Evolutionary conservation across 2,113 vertebrate genomes (phyloP), one percentile per base, ranked within the genome.

Genomic region (Centropus unirufus): DNA sequence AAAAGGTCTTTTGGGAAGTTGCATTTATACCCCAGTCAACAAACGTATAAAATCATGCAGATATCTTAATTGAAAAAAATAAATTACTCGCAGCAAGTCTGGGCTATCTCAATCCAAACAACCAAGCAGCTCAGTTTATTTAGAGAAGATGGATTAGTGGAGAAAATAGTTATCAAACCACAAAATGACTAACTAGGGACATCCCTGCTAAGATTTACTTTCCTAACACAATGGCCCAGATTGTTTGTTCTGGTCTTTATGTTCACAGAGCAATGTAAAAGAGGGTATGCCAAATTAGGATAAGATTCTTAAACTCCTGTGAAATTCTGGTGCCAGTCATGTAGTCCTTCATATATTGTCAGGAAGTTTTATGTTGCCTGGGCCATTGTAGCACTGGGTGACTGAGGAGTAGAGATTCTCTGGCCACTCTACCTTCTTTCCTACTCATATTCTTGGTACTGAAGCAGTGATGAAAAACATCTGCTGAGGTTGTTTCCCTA

Each of bases 111-210:
- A 96, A 32, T 26, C 30, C 80, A 87, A 95, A 89, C 85, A 96
- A 92, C 92, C 92, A 96, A 95, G 92, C 67, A 72, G 34, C 24
- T 89, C 64, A 59, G 87, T 96, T 96, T 95, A 89, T 85, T 94
- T 89, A 89, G 88, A 36, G 51, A 96, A 92, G 80, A 94, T 0
- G 0, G 92, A 95, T 94, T 95, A 87, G 61, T 59, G 91, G 51
- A 89, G 80, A 92, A 92, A 93, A 91, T 86, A 93, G 85, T 87
- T 93, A 97, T 96, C 91, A 83, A 93, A 92, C 89, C 92, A 69
- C 83, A 87, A 29, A 93, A 96, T 78, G 36, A 91, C 61, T 89
- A 95, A 95, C 40, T 30, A 59, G 91, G 94, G 88, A 94, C 87
- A 93, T 51, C 81, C 88, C 79, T 68, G 46, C 84, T 93, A 86